Evolutionary conservation across 2,797 vertebrate genomes (phyloP).

Genomic region (Siniperca obscura): DNA sequence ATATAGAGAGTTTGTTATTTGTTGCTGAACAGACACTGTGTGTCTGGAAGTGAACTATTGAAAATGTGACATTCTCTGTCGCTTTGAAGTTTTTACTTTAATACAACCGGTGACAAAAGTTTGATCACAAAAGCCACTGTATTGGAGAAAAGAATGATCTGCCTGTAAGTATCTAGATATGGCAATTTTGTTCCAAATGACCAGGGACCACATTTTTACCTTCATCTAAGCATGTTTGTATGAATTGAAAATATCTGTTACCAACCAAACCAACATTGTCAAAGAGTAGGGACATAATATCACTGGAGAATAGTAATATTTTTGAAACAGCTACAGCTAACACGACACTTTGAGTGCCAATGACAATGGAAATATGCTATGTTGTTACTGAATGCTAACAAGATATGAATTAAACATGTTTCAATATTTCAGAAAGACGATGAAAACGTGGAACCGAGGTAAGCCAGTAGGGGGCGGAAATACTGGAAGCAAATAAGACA

Average conservation of each 20-base stretch:
- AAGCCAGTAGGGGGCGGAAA: too few relatives aligned
- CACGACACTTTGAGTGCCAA: background rate
- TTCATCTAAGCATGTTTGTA: background rate
- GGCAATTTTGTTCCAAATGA: background rate
- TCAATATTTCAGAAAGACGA: background rate
- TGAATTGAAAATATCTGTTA: background rate
- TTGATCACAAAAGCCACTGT: constrained; percentile 25
- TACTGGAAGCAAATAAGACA: background rate
- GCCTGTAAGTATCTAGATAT: background rate
- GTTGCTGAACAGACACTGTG: constrained; percentile 79
- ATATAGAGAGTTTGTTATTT: constrained; percentile 84
- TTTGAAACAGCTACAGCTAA: background rate
- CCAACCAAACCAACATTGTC: background rate
- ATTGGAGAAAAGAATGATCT: background rate
- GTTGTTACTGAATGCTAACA: background rate
- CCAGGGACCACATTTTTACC: background rate
- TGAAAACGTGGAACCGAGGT: background rate
- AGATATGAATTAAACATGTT: background rate
- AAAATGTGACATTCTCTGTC: constrained; percentile 74
- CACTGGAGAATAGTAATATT: background rate
- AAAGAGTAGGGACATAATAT: background rate
- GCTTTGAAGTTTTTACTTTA: constrained; percentile 46
- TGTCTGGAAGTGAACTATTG: constrained; percentile 76
- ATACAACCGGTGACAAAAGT: constrained; percentile 19
- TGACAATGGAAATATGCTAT: background rate